Evolutionary conservation across 2,797 vertebrate genomes (phyloP).

Genomic region (Schizothorax lantsangensis): DNA sequence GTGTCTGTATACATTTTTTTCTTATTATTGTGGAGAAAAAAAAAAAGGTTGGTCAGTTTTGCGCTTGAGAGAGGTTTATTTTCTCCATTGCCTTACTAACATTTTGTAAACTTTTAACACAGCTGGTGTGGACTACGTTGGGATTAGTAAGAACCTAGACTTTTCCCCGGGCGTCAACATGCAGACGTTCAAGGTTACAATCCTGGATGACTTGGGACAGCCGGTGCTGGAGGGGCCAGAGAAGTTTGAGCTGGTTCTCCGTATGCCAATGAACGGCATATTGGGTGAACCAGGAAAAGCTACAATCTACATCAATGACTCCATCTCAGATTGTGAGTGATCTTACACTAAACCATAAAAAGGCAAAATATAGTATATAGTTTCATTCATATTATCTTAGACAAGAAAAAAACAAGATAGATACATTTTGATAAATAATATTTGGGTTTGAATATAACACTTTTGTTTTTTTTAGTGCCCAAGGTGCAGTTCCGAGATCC

Average conservation of each 20-base stretch:
- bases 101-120: conserved; percentile 57
- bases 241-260: conserved; percentile 89
- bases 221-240: conserved; percentile 90
- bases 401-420: background rate
- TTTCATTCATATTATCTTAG: background rate
- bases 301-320: conserved; percentile 89
- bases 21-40: background rate
- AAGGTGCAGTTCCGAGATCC: conserved; percentile 91
- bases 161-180: conserved; percentile 90
- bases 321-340: conserved; percentile 89
- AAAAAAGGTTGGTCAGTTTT: background rate
- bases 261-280: conserved; percentile 90
- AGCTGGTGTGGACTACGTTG: conserved; percentile 95
- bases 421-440: background rate
- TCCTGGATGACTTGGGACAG: conserved; percentile 93
- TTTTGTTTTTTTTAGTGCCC: conserved; percentile 80
- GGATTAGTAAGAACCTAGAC: conserved; percentile 92
- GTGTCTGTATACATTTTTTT: background rate
- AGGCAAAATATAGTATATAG: background rate
- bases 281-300: conserved; percentile 88
- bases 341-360: background rate
- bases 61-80: background rate
- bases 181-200: conserved; percentile 86
- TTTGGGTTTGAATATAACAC: background rate
- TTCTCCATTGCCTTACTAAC: conserved; percentile 38